Percentiles rank a stretch among this genome's conserved stretches.
Evolutionary conservation across 2,113 vertebrate genomes (phyloP).

Genomic region (Anarhynchus alexandrinus): DNA sequence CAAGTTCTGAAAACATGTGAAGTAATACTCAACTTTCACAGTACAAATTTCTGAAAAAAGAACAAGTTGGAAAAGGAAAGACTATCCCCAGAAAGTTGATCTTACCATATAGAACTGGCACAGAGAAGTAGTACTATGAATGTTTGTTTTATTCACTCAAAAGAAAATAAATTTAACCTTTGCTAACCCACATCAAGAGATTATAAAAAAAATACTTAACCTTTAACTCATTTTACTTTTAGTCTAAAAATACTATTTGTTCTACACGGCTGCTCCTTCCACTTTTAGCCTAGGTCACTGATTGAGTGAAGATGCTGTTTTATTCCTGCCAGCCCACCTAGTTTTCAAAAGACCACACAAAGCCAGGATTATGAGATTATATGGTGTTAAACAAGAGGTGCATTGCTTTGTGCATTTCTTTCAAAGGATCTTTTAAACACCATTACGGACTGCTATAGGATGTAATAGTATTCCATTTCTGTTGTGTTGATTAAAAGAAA

Average conservation of each 20-base stretch:
- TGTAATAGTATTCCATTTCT: neutral
- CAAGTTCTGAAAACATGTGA: neutral
- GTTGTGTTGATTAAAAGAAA: neutral
- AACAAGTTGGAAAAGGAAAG: neutral
- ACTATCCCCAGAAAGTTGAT: neutral
- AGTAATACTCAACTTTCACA: neutral
- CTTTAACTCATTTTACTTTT: slow-evolving; percentile 53
- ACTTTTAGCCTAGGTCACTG: slow-evolving; percentile 51
- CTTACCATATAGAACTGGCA: neutral
- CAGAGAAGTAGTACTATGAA: neutral
- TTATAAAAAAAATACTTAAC: slow-evolving; percentile 60
- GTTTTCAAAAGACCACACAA: slow-evolving; percentile 25
- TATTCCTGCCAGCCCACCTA: slow-evolving; percentile 59
- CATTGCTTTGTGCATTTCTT: neutral
- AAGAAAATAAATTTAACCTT: slow-evolving; percentile 8
- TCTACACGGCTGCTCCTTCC: slow-evolving; percentile 49
- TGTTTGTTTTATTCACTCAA: neutral
- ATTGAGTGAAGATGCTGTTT: neutral
- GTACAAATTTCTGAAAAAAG: neutral
- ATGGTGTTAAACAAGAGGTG: slow-evolving; percentile 63
- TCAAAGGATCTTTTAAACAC: neutral
- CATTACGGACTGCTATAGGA: neutral
- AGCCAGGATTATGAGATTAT: slow-evolving; percentile 74
- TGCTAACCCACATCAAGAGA: neutral
- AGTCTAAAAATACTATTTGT: slow-evolving; percentile 45